Conservation (phyloP, 2,113 vertebrate species). For the Daphoenositta chrysoptera region DNA sequence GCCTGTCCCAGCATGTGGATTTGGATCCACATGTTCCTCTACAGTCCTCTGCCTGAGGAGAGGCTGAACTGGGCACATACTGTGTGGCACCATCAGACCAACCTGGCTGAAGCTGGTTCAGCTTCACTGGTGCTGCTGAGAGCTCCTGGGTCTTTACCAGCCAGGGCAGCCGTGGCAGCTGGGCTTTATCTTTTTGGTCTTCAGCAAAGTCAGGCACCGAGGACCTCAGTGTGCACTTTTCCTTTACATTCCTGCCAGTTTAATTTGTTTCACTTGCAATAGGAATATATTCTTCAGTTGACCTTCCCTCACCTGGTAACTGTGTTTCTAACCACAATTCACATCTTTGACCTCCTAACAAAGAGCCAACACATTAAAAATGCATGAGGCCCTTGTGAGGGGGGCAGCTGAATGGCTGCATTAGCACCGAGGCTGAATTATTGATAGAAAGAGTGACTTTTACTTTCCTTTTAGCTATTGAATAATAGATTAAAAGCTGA, state of each 20-base stretch:
- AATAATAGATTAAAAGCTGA: constrained; percentile 55
- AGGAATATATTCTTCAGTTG: background rate
- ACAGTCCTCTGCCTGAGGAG: no score
- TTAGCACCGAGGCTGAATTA: constrained; percentile 41
- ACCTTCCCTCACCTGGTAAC: background rate
- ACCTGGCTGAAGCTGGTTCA: background rate
- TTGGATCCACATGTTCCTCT: no score
- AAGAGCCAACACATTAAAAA: constrained; percentile 34
- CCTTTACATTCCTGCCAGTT: background rate
- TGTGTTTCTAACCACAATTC: background rate
- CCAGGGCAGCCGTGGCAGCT: background rate
- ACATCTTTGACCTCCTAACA: constrained; percentile 14
- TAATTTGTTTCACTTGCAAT: background rate
- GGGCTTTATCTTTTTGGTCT: background rate
- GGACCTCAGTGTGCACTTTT: background rate
- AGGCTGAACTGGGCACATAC: background rate
- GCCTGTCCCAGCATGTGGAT: background rate
- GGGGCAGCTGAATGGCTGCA: background rate
- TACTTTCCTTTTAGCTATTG: constrained; percentile 36
- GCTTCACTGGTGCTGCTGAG: background rate
- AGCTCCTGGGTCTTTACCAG: background rate
- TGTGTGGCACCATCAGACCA: background rate
- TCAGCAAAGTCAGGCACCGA: background rate
- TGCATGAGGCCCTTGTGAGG: background rate
- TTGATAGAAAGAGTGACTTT: constrained; percentile 28